Evolutionary conservation across 2,113 vertebrate species (phyloP).

Genomic region (Anguilla japonica): DNA sequence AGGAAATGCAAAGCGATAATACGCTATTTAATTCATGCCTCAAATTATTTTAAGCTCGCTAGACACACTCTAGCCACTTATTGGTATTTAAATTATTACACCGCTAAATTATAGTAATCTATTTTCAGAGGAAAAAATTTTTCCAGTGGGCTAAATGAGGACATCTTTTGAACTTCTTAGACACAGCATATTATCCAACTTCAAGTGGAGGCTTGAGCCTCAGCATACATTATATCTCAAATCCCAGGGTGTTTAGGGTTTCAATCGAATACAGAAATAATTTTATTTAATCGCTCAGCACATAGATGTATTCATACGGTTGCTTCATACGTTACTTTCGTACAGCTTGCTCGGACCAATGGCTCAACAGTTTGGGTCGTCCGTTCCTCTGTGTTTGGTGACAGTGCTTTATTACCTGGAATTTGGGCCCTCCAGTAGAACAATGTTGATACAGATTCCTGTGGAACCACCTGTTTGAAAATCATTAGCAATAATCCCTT

Average conservation of each 20-base stretch:
- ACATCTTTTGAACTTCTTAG: conserved; percentile 73
- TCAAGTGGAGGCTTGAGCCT: conserved; percentile 43
- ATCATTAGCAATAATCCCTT: not conserved
- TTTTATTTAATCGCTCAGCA: not conserved
- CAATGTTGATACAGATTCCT: not conserved
- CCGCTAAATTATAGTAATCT: conserved; percentile 79
- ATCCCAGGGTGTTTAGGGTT: conserved; percentile 9
- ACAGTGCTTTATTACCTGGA: not conserved
- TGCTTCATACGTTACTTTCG: not conserved
- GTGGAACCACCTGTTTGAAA: not conserved
- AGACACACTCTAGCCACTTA: conserved; percentile 74
- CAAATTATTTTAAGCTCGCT: conserved; percentile 76
- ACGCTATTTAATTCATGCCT: conserved; percentile 79
- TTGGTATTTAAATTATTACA: conserved; percentile 79
- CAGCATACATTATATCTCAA: conserved; percentile 10
- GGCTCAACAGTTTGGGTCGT: not conserved
- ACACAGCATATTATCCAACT: conserved; percentile 68
- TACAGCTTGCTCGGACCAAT: not conserved
- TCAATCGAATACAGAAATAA: conserved; percentile 5
- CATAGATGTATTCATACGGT: not conserved
- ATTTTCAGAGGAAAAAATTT: conserved; percentile 74
- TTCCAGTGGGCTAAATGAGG: conserved; percentile 73
- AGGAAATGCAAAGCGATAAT: conserved; percentile 74
- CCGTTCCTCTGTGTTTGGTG: not conserved
- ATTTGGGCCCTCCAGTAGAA: not conserved